phyloP scores from a whole-genome alignment of 1,140 invertebrate genomes.

The Adoxophyes honmai region DNA sequence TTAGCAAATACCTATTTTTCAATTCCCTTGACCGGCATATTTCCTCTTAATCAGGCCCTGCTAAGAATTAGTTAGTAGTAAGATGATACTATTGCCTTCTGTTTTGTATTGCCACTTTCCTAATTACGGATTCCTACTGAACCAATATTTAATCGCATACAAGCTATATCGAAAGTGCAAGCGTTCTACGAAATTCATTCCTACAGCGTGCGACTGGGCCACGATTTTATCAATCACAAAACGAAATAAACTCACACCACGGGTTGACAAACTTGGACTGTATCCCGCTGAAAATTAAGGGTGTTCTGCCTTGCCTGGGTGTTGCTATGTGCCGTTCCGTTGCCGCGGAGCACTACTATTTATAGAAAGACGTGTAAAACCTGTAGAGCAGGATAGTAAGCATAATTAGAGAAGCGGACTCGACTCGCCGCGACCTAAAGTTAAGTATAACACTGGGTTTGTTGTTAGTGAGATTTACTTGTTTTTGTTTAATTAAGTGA shows the following conservation, averaged over 20 bases:
- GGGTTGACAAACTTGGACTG: conserved; percentile 22
- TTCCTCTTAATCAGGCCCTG: too few relatives aligned
- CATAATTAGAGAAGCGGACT: conserved; percentile 57
- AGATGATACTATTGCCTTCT: background rate
- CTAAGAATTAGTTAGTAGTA: too few relatives aligned
- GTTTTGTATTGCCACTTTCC: conserved; percentile 24
- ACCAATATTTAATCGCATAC: conserved; percentile 43
- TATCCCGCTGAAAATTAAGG: conserved; percentile 16
- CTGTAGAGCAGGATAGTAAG: conserved; percentile 57
- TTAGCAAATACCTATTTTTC: too few relatives aligned
- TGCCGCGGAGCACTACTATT: conserved; percentile 43
- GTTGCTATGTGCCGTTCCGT: conserved; percentile 26
- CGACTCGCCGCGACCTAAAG: conserved; percentile 33
- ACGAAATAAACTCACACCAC: background rate
- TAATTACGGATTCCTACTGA: conserved; percentile 36
- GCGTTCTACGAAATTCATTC: conserved; percentile 62
- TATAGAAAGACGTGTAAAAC: conserved; percentile 67
- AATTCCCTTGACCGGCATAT: too few relatives aligned
- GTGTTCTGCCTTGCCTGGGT: conserved; percentile 21
- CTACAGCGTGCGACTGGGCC: conserved; percentile 59
- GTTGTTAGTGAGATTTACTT: too few relatives aligned
- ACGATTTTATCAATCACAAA: conserved; percentile 37
- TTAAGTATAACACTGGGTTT: too few relatives aligned
- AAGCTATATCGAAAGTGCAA: conserved; percentile 67
- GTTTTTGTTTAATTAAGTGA: too few relatives aligned